Percentiles rank a stretch among this genome's conserved stretches.
Evolutionary conservation across 2,113 vertebrate genomes (phyloP).

Genomic region (Macroglossus sobrinus): DNA sequence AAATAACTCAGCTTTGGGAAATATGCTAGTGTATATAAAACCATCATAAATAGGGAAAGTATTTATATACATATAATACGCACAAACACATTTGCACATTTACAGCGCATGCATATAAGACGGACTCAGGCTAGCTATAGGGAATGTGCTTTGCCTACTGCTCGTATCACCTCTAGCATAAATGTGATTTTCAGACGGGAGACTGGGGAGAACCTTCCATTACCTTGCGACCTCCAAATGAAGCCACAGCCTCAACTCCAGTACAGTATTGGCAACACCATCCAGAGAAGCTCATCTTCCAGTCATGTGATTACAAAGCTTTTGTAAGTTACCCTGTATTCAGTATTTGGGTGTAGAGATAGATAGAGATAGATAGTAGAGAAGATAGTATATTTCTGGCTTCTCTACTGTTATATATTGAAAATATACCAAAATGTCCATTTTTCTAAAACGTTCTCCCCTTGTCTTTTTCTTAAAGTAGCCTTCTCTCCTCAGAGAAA

Average conservation of each 20-base stretch:
- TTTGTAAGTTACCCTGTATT: conserved; percentile 90
- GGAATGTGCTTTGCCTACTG: conserved; percentile 29
- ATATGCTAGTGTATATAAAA: conserved; percentile 39
- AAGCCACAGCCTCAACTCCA: conserved; percentile 97
- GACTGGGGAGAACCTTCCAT: conserved; percentile 99
- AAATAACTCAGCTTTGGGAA: conserved; percentile 27
- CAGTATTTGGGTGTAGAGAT: background rate
- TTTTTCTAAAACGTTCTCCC: background rate
- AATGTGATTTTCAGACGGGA: conserved; percentile 92
- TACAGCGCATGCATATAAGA: background rate
- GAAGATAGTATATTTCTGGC: background rate
- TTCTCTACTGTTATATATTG: background rate
- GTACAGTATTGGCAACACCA: conserved; percentile 99
- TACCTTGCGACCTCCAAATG: conserved; percentile 96
- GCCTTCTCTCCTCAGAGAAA: background rate
- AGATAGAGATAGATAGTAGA: too few species aligned
- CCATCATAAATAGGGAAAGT: conserved; percentile 22
- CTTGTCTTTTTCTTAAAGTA: background rate
- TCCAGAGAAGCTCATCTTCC: conserved; percentile 99
- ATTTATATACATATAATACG: background rate
- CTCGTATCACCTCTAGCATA: conserved; percentile 75
- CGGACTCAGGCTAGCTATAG: background rate
- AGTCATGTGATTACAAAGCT: conserved; percentile 99
- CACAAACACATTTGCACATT: background rate
- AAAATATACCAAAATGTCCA: background rate